Base-by-base conservation (phyloP, 2,888 invertebrate genomes). In the Schrankia costaestrigalis region DNA sequence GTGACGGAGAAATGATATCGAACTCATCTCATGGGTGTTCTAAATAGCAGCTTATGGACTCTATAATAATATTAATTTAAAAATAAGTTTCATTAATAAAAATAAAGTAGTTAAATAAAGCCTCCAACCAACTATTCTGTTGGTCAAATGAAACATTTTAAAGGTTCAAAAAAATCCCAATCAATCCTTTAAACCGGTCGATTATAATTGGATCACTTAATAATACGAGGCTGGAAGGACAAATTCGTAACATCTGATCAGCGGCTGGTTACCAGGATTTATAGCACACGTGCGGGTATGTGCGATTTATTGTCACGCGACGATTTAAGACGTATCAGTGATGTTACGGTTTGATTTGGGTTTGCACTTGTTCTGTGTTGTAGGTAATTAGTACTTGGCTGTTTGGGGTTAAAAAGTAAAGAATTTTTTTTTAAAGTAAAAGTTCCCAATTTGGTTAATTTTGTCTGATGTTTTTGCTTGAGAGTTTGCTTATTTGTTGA, bases 181-280 rank as follows among this genome's bases (percentile, higher is more conserved):
- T 43, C 38, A 42, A 41, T 49, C 40, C 36, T n/a, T n/a, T 1
- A 13, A 38, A 51, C 55, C 48, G 36, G 51, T 48, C 31, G 31
- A 40, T 40, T 53, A 58, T 64, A 66, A 67, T 66, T 65, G 66
- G 63, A 47, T 51, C 54, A 55, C 51, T 60, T 56, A 59, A 66
- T 59, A 42, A 66, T 59, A 42, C 40, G 26, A 38, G 35, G 10
- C 37, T 53, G 48, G 45, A 46, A 46, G 61, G 66, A 69, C 68
- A 66, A 68, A 67, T 69, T 63, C 64, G 63, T 50, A 60, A 61
- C 64, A 64, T 58, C 56, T 44, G 44, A 52, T 54, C 60, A 54
- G 46, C 68, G 58, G 69, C 43, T 55, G 48, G 54, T 52, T 44
- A 45, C 57, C 54, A 49, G 38, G 55, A 69, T 70, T 67, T 70